These are phyloP conservation scores for Narcine bancroftii DNA, from an alignment of 2,113 vertebrate genomes.

Conservation along the genomic window DNA sequence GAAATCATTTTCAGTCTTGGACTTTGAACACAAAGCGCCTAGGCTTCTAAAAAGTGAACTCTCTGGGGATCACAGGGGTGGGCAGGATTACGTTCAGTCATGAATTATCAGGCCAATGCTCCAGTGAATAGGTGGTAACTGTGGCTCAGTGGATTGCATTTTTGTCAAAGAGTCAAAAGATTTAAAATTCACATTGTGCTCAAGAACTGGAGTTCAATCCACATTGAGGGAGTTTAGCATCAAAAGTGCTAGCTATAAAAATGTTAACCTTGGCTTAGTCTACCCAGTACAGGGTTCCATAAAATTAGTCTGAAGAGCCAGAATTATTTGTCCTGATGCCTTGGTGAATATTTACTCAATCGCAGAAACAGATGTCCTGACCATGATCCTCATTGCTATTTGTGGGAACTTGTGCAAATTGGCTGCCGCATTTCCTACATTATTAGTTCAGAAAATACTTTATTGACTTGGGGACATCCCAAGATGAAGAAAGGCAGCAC, in stretches of 20 bases:
- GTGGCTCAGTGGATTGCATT: neutral
- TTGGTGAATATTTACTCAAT: neutral
- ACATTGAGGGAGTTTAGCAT: too few species aligned
- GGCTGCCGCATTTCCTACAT: neutral
- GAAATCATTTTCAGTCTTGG: too few species aligned
- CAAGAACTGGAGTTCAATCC: neutral
- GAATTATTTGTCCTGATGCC: neutral
- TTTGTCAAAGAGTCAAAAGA: too few species aligned
- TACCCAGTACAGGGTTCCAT: neutral
- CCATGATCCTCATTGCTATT: neutral
- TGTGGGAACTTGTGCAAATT: neutral
- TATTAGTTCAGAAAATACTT: neutral
- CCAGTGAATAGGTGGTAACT: neutral
- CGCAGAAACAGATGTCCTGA: neutral
- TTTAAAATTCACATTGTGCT: neutral
- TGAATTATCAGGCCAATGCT: too few species aligned
- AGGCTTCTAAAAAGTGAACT: neutral
- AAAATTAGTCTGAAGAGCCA: neutral
- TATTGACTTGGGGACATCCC: neutral
- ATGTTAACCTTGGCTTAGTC: too few species aligned
- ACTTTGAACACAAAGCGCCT: neutral
- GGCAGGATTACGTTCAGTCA: neutral
- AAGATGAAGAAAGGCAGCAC: neutral
- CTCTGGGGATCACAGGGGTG: neutral
- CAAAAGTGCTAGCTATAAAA: neutral